Base-by-base conservation (phyloP, 2,113 vertebrate species). In the Boleophthalmus pectinirostris region DNA sequence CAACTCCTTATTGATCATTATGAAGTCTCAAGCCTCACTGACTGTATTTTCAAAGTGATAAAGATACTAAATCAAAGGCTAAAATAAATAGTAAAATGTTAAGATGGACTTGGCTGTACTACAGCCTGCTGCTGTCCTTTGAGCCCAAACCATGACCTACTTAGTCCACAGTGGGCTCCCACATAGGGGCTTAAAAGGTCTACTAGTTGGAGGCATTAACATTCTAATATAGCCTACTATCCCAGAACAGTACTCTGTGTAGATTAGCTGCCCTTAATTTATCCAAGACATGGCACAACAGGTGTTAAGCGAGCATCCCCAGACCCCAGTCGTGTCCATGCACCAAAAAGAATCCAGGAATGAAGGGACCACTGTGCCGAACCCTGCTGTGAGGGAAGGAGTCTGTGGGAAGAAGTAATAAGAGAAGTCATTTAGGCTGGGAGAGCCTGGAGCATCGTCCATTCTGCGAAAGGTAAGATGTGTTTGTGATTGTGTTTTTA, bases 201-300 rank as follows among this genome's bases (percentile, higher is more conserved):
- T 18, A 74, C 69, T 81, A 29, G 25, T 54, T 70, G 84, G 78
- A 75, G 67, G 65, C 56, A 78, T 80, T 70, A 75, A 14, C 10
- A 35, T 77, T 70, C 13, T 45, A 69, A 61, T 45, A 7, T 72
- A 51, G 38, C 38, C 38, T 43, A 43, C 53, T 63, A 68, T 13
- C 54, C 56, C 65, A 20, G 70, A 9, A 23, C 72, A 54, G 70
- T 49, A 57, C 68, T 20, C 43, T 1, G 54, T 23, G 21, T 46
- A 74, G 51, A 82, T 84, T 78, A 80, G 12, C 24, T 18, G 82
- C 80, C 82, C 78, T 90, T 85, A 85, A 43, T 84, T 88, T 84
- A 75, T 89, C 77, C 80, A 80, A 81, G 73, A 74, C 66, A 57
- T 54, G 75, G 73, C 66, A 24, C 83, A 85, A 74, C 70, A 82